phyloP scores from a whole-genome alignment of 2,113 vertebrate genomes.

The Tringa solitaria region DNA sequence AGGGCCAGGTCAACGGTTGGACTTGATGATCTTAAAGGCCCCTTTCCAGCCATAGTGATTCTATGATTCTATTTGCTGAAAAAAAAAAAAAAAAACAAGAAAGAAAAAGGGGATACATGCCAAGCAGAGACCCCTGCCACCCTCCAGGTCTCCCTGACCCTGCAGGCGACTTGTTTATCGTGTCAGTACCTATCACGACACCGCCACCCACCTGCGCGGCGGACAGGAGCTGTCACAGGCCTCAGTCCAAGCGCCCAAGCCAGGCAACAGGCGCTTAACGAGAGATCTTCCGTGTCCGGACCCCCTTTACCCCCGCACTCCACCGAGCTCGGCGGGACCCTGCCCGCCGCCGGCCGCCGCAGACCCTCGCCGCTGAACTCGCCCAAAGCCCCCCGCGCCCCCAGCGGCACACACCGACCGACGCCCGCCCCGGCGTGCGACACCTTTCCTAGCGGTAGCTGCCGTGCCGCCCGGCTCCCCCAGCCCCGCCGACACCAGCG shows the following conservation, averaged over 20 bases:
- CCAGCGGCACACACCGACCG: neutral
- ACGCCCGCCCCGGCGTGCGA: neutral
- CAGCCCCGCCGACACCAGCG: too few relatives aligned
- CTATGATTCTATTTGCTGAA: neutral
- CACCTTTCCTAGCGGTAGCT: neutral
- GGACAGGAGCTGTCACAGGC: neutral
- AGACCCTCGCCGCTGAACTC: neutral
- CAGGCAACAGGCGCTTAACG: neutral
- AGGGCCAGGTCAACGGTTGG: neutral
- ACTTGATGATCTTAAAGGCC: neutral
- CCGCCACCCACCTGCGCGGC: neutral
- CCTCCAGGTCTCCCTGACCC: rapidly evolving
- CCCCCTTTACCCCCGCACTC: neutral
- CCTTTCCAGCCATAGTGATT: neutral
- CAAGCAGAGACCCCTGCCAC: too few relatives aligned
- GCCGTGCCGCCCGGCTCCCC: neutral
- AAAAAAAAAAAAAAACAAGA: neutral
- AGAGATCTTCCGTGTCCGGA: rapidly evolving
- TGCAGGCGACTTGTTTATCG: neutral
- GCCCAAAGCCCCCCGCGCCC: too few relatives aligned
- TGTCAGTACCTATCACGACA: rapidly evolving
- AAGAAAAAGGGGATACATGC: neutral
- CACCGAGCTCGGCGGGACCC: neutral
- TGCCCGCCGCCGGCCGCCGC: neutral
- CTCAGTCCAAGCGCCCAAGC: neutral